phyloP scores from a whole-genome alignment of 2,113 vertebrate species.

The pig (Sus scrofa) region DNA sequence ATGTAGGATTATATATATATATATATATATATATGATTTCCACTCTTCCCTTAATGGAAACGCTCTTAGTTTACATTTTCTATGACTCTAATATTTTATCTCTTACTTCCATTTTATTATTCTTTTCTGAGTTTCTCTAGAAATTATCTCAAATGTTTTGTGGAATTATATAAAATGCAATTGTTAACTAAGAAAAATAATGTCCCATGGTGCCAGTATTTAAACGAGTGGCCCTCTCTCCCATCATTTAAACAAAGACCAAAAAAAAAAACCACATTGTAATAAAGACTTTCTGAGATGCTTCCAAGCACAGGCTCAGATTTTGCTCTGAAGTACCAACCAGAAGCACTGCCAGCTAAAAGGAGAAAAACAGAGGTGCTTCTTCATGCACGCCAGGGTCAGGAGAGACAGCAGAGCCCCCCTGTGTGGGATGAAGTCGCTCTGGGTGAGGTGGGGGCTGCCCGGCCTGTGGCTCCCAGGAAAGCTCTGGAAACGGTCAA shows the following conservation, averaged over 20 bases:
- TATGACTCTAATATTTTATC: background rate
- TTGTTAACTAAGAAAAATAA: background rate
- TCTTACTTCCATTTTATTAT: background rate
- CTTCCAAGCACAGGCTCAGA: background rate
- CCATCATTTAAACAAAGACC: background rate
- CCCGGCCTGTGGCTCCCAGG: accelerated
- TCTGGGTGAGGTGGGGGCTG: accelerated
- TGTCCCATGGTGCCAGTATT: background rate
- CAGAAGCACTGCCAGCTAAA: background rate
- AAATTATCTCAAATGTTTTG: background rate
- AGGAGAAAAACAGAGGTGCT: background rate
- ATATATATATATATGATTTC: background rate
- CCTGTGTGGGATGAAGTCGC: accelerated
- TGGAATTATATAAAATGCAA: background rate
- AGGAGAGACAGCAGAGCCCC: too few species aligned
- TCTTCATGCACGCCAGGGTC: background rate
- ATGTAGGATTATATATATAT: background rate
- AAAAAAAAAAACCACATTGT: background rate
- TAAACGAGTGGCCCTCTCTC: background rate
- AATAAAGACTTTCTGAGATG: background rate
- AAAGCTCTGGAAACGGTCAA: background rate
- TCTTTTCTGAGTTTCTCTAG: constrained; percentile 27
- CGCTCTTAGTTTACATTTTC: background rate
- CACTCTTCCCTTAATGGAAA: background rate
- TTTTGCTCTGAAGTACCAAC: background rate